Evolutionary conservation across 2,113 vertebrate genomes (phyloP).

Genomic region (Carollia perspicillata): DNA sequence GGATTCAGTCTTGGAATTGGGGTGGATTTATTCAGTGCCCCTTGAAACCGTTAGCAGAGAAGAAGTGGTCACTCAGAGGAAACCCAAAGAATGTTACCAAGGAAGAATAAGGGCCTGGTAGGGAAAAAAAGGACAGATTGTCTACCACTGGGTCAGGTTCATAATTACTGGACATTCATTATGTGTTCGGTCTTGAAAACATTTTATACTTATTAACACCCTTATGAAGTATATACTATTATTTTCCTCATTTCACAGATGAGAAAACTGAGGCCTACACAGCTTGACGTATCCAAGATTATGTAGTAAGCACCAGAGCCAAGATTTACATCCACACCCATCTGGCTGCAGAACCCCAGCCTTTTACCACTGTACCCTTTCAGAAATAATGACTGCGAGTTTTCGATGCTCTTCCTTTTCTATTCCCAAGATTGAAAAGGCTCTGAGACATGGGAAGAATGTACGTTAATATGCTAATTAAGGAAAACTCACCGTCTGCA

Average conservation of each 20-base stretch:
- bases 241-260: background rate
- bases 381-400: background rate
- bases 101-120: background rate
- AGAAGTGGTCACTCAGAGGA: background rate
- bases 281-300: background rate
- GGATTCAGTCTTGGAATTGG: background rate
- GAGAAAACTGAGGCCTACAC: background rate
- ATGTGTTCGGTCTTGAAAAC: background rate
- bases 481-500: background rate
- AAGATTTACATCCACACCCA: background rate
- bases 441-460: background rate
- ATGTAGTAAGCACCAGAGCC: background rate
- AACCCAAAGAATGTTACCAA: background rate
- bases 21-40: background rate
- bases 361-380: background rate
- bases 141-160: background rate
- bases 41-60: background rate
- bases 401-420: background rate
- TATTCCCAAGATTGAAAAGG: background rate
- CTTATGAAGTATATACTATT: background rate
- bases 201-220: background rate
- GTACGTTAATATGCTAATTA: slow-evolving; percentile 40
- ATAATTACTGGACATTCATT: background rate
- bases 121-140: background rate
- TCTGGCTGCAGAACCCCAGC: background rate